These are phyloP conservation scores for Babyrousa celebensis DNA, from an alignment of 2,797 vertebrate genomes.

Conservation along the genomic window DNA sequence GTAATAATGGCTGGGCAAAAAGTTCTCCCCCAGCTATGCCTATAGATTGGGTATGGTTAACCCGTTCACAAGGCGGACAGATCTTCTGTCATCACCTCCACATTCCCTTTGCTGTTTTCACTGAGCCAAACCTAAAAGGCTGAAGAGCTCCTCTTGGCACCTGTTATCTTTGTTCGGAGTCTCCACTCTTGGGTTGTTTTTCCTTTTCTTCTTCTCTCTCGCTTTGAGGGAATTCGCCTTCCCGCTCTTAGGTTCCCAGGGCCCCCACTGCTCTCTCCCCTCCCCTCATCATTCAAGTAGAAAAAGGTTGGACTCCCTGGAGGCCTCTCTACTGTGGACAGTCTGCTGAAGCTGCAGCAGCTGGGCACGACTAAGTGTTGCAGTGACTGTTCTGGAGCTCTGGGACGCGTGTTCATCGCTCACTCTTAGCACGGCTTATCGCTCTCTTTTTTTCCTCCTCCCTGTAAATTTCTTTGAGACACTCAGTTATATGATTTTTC, in stretches of 20 bases:
- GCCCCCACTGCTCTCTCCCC: background rate
- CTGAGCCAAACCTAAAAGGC: background rate
- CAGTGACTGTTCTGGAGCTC: background rate
- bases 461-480: background rate
- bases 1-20: background rate
- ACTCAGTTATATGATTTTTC: background rate
- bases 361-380: too few species aligned
- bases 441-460: background rate
- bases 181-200: background rate
- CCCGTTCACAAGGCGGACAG: background rate
- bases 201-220: too few species aligned
- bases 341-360: background rate
- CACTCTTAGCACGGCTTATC: background rate
- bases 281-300: background rate
- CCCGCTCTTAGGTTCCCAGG: background rate
- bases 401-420: background rate
- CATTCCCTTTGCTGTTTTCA: background rate
- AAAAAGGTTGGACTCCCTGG: background rate
- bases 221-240: background rate
- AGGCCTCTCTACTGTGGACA: too few species aligned
- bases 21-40: background rate
- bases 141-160: background rate
- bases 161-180: background rate
- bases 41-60: background rate
- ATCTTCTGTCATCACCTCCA: background rate